Base-by-base conservation (phyloP, 1,140 invertebrate species). In the Cotesia chilonis region DNA sequence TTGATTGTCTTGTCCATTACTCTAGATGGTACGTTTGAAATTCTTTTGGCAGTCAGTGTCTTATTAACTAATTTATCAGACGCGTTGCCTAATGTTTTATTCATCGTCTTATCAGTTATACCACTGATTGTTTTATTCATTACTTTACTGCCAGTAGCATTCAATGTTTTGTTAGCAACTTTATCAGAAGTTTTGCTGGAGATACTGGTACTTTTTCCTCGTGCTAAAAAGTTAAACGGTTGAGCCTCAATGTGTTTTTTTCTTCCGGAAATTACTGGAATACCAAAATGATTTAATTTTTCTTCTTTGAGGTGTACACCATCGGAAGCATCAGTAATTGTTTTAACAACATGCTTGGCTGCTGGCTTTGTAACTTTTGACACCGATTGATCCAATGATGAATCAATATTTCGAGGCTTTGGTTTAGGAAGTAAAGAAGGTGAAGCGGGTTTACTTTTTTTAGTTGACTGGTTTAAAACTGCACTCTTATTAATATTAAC, bases 161-260 rank as follows among this genome's bases (percentile, higher is more conserved):
- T 28, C 28, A 28, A 28, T 28, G 28, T 12, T 68, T 52, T 68
- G 12, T 57, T 12, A n/a, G 1, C 2, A 37, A 7, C 0, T 37
- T 68, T 57, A 14, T 9, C 4, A 12, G 35, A 41, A 1, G 17
- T 35, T 37, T 61, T 70, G 57, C 10, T 38, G 9, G 10, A n/a
- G 5, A 9, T 60, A 17, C 12, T 28, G 10, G 4, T 9, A 47
- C 28, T 59, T 28, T 65, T 71, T 7, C 4, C n/a, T 38, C 70
- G 35, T n/a, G 14, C 37, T 37, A 12, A 6, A 38, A 71, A 71
- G 35, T 51, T 71, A 61, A 71, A 71, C 2, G 61, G 61, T 6
- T 54, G 14, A 7, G 51, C 41, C 38, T 71, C 20, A 38, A 61
- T 71, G 28, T 51, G 70, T 65, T 64, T 71, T 14, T 71, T 71